Evolutionary conservation across 2,888 invertebrate species (phyloP).

Genomic region (Sarcophaga rosellei): DNA sequence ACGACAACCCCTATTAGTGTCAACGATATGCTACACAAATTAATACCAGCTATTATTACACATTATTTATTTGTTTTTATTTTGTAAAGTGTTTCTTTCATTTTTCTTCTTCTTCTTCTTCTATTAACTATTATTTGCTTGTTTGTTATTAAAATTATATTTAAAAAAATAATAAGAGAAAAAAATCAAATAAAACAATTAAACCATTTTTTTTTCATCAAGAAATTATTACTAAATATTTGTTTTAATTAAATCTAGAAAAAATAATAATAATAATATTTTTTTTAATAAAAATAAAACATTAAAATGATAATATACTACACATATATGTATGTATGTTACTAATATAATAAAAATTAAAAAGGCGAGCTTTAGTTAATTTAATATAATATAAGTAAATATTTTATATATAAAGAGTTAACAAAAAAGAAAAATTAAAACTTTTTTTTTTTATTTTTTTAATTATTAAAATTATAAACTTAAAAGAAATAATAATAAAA

Average conservation of each 20-base stretch:
- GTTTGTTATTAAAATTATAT: slow-evolving; percentile 41
- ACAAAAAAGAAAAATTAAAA: slow-evolving; percentile 62
- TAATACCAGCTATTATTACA: slow-evolving; percentile 54
- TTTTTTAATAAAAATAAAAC: slow-evolving; percentile 66
- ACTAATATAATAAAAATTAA: slow-evolving; percentile 48
- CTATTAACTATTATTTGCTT: slow-evolving; percentile 53
- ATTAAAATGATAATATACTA: slow-evolving; percentile 54
- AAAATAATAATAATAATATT: slow-evolving; percentile 36
- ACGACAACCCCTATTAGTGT: slow-evolving; percentile 40
- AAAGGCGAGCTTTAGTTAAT: slow-evolving; percentile 66
- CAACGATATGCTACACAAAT: slow-evolving; percentile 40
- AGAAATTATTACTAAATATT: slow-evolving; percentile 68
- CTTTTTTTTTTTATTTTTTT: neutral
- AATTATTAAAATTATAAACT: slow-evolving; percentile 35
- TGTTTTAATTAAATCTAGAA: slow-evolving; percentile 67
- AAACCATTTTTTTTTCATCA: slow-evolving; percentile 56
- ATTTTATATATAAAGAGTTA: slow-evolving; percentile 64
- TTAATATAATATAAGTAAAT: slow-evolving; percentile 55
- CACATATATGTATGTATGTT: no score
- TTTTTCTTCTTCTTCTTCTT: slow-evolving; percentile 59
- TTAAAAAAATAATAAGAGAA: slow-evolving; percentile 9
- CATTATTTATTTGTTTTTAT: slow-evolving; percentile 47
- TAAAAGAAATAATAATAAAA: slow-evolving; percentile 39
- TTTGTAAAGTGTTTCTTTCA: slow-evolving; percentile 56
- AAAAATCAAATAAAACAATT: slow-evolving; percentile 41